Conservation (phyloP, 2,888 invertebrate genomes). For the Lamellibrachia columna region DNA sequence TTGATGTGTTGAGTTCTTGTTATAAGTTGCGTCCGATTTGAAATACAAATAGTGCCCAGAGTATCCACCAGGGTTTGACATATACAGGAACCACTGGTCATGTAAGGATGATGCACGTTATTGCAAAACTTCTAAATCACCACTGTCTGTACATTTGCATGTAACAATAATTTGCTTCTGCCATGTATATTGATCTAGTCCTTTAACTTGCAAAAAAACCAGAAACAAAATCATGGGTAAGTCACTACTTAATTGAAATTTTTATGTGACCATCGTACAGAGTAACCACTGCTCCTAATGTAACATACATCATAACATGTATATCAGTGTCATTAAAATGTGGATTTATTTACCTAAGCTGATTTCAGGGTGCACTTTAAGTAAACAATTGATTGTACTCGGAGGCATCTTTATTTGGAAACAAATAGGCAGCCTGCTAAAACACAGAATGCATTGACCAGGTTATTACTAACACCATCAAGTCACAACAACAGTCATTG, state of each 20-base stretch:
- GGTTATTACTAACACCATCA: background rate
- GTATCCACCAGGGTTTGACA: no score
- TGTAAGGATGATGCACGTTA: background rate
- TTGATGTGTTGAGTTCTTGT: no score
- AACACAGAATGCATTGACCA: slow-evolving; percentile 16
- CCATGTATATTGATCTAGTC: no score
- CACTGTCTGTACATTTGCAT: no score
- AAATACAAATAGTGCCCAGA: no score
- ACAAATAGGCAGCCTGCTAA: slow-evolving; percentile 11
- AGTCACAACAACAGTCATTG: background rate
- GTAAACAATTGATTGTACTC: background rate
- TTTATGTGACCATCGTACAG: background rate
- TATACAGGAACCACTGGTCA: background rate
- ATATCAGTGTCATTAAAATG: background rate
- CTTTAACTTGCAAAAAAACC: no score
- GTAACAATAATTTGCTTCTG: no score
- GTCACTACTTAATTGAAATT: background rate
- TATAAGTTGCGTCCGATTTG: no score
- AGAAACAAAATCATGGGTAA: background rate
- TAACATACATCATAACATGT: background rate
- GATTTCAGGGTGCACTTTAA: background rate
- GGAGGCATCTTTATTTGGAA: slow-evolving; percentile 1
- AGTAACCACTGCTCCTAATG: background rate
- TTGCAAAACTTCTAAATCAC: background rate
- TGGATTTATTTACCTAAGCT: background rate